Evolutionary conservation across 2,888 invertebrate genomes (phyloP).

Genomic region (Epistrophella euchroma): DNA sequence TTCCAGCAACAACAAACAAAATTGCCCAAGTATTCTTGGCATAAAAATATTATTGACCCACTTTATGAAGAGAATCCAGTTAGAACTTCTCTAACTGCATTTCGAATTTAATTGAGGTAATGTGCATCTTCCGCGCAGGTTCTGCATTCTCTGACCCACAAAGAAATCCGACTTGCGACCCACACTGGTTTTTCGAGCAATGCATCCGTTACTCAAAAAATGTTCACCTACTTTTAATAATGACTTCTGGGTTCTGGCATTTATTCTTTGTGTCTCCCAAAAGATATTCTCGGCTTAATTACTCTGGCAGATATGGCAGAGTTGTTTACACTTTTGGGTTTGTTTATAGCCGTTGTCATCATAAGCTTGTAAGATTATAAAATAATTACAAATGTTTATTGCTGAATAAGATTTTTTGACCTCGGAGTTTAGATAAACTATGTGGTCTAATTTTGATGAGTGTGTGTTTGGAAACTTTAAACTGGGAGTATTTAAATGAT

Average conservation of each 20-base stretch:
- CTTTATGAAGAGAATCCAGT: conserved; percentile 27
- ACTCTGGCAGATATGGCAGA: neutral
- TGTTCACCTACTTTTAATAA: conserved; percentile 1
- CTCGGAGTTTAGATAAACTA: neutral
- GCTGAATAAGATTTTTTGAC: neutral
- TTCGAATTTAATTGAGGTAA: conserved; percentile 28
- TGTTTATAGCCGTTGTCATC: neutral
- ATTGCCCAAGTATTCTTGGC: conserved; percentile 1
- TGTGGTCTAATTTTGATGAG: neutral
- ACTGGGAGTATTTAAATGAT: too few relatives aligned
- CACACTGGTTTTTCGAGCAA: conserved; percentile 8
- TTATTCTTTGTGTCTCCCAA: neutral
- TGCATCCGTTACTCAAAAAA: conserved; percentile 33
- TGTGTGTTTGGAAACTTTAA: neutral
- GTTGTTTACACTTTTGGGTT: neutral
- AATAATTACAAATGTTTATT: too few relatives aligned
- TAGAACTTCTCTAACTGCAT: conserved; percentile 18
- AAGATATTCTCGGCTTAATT: neutral
- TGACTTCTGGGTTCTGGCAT: neutral
- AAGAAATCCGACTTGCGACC: neutral
- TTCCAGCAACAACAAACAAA: neutral
- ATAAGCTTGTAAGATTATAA: neutral
- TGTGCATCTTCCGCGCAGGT: neutral
- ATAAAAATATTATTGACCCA: conserved; percentile 5
- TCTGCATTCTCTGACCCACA: neutral